Conservation (phyloP, 2,888 invertebrate species). For the Athripsodes cinereus region DNA sequence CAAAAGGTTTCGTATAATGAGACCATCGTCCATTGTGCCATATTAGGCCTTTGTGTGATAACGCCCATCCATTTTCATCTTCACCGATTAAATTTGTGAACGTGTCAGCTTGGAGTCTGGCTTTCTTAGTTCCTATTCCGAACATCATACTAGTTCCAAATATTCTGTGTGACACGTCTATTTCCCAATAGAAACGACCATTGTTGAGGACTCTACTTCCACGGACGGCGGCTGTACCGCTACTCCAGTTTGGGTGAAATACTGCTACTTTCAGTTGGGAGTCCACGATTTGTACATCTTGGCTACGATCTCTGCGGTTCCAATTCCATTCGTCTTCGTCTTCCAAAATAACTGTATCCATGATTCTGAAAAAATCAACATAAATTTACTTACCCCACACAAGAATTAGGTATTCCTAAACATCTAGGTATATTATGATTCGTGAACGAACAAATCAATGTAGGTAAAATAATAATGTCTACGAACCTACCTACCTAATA, state of each 20-base stretch:
- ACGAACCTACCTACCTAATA: no score
- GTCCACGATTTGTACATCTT: slow-evolving; percentile 54
- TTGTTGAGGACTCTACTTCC: slow-evolving; percentile 61
- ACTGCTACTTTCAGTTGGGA: slow-evolving; percentile 52
- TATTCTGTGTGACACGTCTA: slow-evolving; percentile 55
- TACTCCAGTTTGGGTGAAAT: slow-evolving; percentile 73
- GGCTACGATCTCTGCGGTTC: slow-evolving; percentile 50
- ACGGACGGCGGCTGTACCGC: slow-evolving; percentile 65
- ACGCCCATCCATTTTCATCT: slow-evolving; percentile 63
- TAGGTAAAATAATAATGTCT: no score
- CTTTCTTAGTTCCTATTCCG: slow-evolving; percentile 55
- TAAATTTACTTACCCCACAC: no score
- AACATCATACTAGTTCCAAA: slow-evolving; percentile 75
- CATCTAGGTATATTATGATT: no score
- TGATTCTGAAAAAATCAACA: not conserved
- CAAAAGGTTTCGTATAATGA: slow-evolving; percentile 61
- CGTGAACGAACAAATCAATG: no score
- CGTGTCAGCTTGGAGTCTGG: slow-evolving; percentile 57
- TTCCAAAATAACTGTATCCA: slow-evolving; percentile 32
- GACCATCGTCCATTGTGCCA: slow-evolving; percentile 62
- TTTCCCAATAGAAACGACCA: slow-evolving; percentile 61
- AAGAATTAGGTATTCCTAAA: no score
- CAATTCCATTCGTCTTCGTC: slow-evolving; percentile 65
- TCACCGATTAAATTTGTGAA: slow-evolving; percentile 69
- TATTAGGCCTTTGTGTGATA: slow-evolving; percentile 65